phyloP scores from a whole-genome alignment of 2,113 vertebrate genomes.

The Pollachius pollachius region DNA sequence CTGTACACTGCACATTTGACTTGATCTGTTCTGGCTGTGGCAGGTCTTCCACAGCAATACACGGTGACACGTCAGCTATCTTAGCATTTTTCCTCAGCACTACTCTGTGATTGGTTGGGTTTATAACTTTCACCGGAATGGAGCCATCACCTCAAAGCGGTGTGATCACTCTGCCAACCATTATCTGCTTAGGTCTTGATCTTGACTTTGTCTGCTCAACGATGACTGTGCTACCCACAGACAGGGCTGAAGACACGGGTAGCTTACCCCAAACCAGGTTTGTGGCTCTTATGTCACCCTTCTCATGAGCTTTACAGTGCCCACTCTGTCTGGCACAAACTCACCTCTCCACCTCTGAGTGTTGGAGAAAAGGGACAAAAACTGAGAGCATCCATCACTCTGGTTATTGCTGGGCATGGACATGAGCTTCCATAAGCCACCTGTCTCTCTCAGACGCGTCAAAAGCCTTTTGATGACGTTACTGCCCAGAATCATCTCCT shows the following conservation, averaged over 20 bases:
- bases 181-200: too few relatives aligned
- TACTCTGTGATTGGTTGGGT: neutral
- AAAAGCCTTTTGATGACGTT: neutral
- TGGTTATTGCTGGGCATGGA: neutral
- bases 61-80: neutral
- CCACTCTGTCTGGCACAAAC: neutral
- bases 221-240: too few relatives aligned
- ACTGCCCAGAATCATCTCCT: neutral
- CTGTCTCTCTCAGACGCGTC: neutral
- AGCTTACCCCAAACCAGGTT: too few relatives aligned
- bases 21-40: neutral
- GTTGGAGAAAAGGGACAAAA: neutral
- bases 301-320: neutral
- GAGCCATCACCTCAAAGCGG: neutral
- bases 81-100: neutral
- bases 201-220: too few relatives aligned
- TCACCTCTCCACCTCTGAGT: neutral
- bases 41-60: neutral
- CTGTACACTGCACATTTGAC: neutral
- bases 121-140: neutral
- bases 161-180: neutral
- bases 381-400: neutral
- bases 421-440: neutral
- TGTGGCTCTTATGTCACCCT: neutral
- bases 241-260: too few relatives aligned